Evolutionary conservation across 2,888 invertebrate species (phyloP).

Genomic region (Troglohyphantes excavatus): DNA sequence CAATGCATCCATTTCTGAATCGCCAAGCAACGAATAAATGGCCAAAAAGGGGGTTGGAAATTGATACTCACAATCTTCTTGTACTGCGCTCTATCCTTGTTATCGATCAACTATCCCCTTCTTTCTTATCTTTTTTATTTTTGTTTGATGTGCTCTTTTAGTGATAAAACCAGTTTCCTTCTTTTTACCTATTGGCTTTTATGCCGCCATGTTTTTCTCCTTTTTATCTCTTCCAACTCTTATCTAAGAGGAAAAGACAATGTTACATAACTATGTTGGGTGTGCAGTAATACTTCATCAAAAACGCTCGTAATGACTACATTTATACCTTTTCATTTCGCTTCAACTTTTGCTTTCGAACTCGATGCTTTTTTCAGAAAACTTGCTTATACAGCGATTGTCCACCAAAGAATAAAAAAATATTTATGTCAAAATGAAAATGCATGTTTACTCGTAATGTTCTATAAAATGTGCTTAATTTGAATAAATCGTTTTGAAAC

Average conservation of each 20-base stretch:
- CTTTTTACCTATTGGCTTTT: conserved; percentile 74
- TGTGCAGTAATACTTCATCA: conserved; percentile 59
- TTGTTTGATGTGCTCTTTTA: conserved; percentile 74
- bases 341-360: conserved; percentile 20
- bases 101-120: conserved; percentile 72
- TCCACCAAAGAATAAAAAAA: no score
- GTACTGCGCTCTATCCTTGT: conserved; percentile 73
- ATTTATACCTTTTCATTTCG: conserved; percentile 65
- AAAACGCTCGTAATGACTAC: conserved; percentile 58
- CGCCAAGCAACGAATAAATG: conserved; percentile 68
- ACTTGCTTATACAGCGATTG: no score
- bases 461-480: no score
- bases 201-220: conserved; percentile 66
- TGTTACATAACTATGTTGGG: conserved; percentile 55
- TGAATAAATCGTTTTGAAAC: no score
- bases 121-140: conserved; percentile 75
- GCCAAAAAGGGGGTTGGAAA: conserved; percentile 66
- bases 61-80: conserved; percentile 66
- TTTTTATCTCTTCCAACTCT: conserved; percentile 73
- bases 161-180: conserved; percentile 73
- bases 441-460: no score
- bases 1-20: no score
- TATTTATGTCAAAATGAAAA: no score
- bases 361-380: conserved; percentile 1
- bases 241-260: conserved; percentile 74